Evolutionary conservation across 2,888 invertebrate species (phyloP), one percentile per base, ranked within the genome.

Genomic region (Flexamia atlantica): DNA sequence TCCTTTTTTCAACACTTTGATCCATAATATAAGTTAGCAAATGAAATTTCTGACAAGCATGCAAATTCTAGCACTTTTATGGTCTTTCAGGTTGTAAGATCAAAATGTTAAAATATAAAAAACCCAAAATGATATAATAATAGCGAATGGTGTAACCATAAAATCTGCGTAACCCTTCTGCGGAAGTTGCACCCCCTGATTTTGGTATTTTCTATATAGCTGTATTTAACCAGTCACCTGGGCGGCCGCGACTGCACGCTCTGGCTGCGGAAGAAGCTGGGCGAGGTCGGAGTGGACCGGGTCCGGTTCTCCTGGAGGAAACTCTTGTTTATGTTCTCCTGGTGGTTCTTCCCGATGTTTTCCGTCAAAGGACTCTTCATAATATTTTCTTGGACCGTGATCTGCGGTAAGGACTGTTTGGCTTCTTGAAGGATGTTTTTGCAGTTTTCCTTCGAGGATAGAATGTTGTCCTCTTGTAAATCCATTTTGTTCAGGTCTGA

Each of bases 201-300:
- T n/a, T n/a, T n/a, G n/a, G n/a, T n/a, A n/a, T n/a, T n/a, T n/a
- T n/a, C n/a, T n/a, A n/a, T n/a, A n/a, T n/a, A n/a, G n/a, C n/a
- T n/a, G n/a, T n/a, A n/a, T n/a, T n/a, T n/a, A n/a, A n/a, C n/a
- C n/a, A n/a, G n/a, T 17, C 46, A 28, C 40, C 5, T 40, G n/a
- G 42, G 46, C 28, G 57, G 79, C 14, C 30, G 30, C n/a, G 74
- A 46, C 23, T 64, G 64, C 2, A 68, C 50, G 83, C 57, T 64
- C 53, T 74, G 76, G 28, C 76, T 40, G 30, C 85, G 83, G 40
- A 82, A 84, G 20, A 82, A 76, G 80, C 84, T 85, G 40, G 85
- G 85, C 5, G 85, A 85, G n/a, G 84, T 83, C 10, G 85, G 85
- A 14, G 83, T 85, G 0, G 85, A 85, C 68, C 85, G 32, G 42